Evolutionary conservation across 2,797 vertebrate species (phyloP).

Genomic region (Pseudochirops cupreus): DNA sequence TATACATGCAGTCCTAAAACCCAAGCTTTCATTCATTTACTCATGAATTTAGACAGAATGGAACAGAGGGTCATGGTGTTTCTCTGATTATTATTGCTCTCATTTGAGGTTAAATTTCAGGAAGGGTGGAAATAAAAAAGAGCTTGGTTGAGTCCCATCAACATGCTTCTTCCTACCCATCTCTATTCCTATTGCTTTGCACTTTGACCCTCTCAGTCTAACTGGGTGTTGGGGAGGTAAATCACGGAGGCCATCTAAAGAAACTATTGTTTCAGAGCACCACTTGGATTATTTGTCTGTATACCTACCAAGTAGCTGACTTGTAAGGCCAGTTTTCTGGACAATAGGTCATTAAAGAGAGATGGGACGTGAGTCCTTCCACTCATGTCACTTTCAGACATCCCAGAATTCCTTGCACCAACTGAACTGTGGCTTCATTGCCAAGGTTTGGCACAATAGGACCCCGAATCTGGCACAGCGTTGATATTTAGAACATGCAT

Average conservation of each 20-base stretch:
- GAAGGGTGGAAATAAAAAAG: constrained; percentile 61
- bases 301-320: constrained; percentile 83
- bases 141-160: constrained; percentile 59
- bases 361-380: constrained; percentile 76
- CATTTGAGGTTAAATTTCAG: constrained; percentile 70
- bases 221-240: constrained; percentile 36
- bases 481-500: constrained; percentile 67
- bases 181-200: constrained; percentile 46
- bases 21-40: constrained; percentile 67
- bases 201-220: constrained; percentile 48
- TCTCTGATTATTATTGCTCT: constrained; percentile 60
- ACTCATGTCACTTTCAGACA: constrained; percentile 79
- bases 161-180: constrained; percentile 32
- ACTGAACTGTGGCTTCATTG: constrained; percentile 72
- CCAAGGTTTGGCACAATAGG: constrained; percentile 76
- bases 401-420: constrained; percentile 78
- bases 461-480: constrained; percentile 69
- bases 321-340: constrained; percentile 79
- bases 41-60: constrained; percentile 66
- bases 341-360: constrained; percentile 80
- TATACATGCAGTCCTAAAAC: constrained; percentile 54
- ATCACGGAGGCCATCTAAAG: constrained; percentile 60
- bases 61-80: constrained; percentile 62
- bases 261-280: constrained; percentile 51
- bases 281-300: constrained; percentile 69